Evolutionary conservation across 2,113 vertebrate species (phyloP).

Genomic region (Zeus faber): DNA sequence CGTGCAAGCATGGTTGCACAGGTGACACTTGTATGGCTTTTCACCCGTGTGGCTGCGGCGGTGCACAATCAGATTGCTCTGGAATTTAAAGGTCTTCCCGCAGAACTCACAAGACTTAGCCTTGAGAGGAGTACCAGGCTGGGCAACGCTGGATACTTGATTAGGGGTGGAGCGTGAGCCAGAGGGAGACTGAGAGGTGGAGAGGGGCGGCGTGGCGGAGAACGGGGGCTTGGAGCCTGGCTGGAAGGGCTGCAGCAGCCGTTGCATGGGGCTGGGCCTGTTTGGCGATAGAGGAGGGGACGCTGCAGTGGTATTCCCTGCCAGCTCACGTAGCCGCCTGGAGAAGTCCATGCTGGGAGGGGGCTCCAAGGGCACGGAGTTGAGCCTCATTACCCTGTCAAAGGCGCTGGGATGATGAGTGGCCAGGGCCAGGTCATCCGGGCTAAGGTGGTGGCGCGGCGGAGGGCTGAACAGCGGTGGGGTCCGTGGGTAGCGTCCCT

Average conservation of each 20-base stretch:
- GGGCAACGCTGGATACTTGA: conserved; percentile 41
- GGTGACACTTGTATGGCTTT: conserved; percentile 98
- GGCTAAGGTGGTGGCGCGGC: conserved; percentile 94
- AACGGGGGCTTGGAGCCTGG: conserved; percentile 93
- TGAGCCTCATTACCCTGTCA: conserved; percentile 97
- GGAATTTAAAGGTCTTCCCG: conserved; percentile 98
- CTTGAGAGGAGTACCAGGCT: conserved; percentile 84
- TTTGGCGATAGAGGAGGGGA: conserved; percentile 96
- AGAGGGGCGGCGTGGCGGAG: conserved; percentile 90
- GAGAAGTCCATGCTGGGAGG: conserved; percentile 98
- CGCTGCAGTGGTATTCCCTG: conserved; percentile 87
- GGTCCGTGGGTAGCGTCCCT: conserved; percentile 93
- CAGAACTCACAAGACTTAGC: conserved; percentile 98
- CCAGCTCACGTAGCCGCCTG: conserved; percentile 93
- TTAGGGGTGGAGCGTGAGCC: conserved; percentile 82
- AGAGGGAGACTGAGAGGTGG: conserved; percentile 89
- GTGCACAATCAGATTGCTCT: conserved; percentile 98
- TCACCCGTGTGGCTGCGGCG: conserved; percentile 97
- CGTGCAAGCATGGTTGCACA: conserved; percentile 97
- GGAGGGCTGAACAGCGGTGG: conserved; percentile 96
- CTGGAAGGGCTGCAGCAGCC: conserved; percentile 97
- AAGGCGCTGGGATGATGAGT: conserved; percentile 98
- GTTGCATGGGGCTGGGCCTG: conserved; percentile 96
- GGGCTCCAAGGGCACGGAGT: conserved; percentile 91
- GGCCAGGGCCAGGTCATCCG: conserved; percentile 95